Base-by-base conservation (phyloP, 2,888 invertebrate genomes). In the Lithosia quadra region DNA sequence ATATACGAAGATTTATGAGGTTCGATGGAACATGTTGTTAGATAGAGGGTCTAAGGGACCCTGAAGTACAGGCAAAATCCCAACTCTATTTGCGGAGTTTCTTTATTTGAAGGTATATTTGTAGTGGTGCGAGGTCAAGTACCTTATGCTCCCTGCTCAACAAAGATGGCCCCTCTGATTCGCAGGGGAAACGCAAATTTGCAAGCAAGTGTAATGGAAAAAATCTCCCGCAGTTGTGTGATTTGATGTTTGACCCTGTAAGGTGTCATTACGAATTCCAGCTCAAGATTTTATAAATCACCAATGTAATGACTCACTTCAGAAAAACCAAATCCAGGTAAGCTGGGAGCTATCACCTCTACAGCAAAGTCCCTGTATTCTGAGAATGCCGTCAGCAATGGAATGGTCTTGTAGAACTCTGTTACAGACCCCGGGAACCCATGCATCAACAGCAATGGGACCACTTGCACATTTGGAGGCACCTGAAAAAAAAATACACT, bases 361-460 rank as follows among this genome's bases (percentile, higher is more conserved):
- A 96, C 95, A 2, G 95, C 96, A 75, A 95, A 95, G 74, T 95
- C 90, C 39, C 88, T 83, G 1, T 90, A 90, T 1, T 87, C 75
- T 28, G 88, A 85, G 0, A 93, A 92, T 0, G 89, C 90, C 0
- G 95, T 96, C 9, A 97, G 87, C 8, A 95, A 75, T 0, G 97
- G 96, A 66, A 97, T 95, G 2, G 96, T 88, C 72, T 96, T 96
- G 81, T 96, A 96, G 85, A 97, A 97, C 90, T 97, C 97, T 49
- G 96, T 91, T 0, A 97, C 91, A 1, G 96, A 97, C 0, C 97
- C 97, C 0, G 97, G 97, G 97, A 97, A 98, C 18, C 97, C 97
- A 84, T 98, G 97, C 2, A 96, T 88, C 36, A 97, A 71, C 21
- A 97, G 81, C 18, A 97, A 36, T 0, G 81, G 80, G 0, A 80